Conservation (phyloP, 2,797 vertebrate species). For the Helostoma temminkii region DNA sequence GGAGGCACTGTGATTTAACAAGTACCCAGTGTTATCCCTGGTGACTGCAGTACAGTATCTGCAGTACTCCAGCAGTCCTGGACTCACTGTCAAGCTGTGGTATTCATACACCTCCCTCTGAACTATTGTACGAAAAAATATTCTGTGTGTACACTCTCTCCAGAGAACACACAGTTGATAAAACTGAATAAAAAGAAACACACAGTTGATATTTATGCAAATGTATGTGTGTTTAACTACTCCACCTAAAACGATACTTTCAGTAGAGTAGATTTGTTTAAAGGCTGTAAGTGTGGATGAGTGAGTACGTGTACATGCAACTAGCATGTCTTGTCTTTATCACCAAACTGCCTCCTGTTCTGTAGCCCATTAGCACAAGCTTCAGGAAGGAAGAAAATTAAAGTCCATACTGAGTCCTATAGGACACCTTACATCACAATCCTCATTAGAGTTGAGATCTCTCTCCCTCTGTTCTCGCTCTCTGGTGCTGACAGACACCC, state of each 20-base stretch:
- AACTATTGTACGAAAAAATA: not conserved
- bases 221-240: not conserved
- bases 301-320: not conserved
- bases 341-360: not conserved
- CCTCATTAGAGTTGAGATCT: slow-evolving; percentile 46
- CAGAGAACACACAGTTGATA: not conserved
- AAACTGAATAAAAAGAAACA: not conserved
- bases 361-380: slow-evolving; percentile 7
- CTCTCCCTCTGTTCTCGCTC: not conserved
- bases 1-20: not conserved
- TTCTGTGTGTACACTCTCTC: not conserved
- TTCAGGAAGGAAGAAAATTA: slow-evolving; percentile 11
- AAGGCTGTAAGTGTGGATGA: not conserved
- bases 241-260: not conserved
- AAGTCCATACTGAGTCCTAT: slow-evolving; percentile 22
- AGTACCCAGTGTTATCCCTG: not conserved
- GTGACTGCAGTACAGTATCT: not conserved
- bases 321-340: not conserved
- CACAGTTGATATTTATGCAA: not conserved
- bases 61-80: not conserved
- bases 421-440: slow-evolving; percentile 44
- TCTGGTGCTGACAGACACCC: slow-evolving; percentile 24
- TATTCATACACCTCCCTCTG: not conserved
- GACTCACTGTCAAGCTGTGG: not conserved
- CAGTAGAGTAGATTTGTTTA: not conserved